These are phyloP conservation scores for Bacillus rossius DNA, from an alignment of 1,140 invertebrate genomes.

Conservation along the genomic window DNA sequence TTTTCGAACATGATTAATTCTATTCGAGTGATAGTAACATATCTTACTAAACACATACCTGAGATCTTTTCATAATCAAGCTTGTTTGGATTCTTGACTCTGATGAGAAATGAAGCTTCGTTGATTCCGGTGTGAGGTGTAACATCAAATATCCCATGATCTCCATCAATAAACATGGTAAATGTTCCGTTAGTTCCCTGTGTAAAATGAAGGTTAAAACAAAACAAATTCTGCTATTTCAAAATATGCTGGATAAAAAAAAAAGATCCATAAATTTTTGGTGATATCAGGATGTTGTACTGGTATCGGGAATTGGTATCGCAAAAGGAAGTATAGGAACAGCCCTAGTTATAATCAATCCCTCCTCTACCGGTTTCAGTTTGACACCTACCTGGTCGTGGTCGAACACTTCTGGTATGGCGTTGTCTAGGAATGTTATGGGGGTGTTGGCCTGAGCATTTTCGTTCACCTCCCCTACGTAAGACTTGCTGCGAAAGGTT, in stretches of 20 bases:
- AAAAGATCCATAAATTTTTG: too few species aligned
- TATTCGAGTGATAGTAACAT: not conserved
- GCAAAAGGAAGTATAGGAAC: not conserved
- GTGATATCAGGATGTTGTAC: too few species aligned
- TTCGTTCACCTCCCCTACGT: constrained; percentile 87
- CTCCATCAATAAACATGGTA: constrained; percentile 70
- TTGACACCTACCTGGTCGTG: constrained; percentile 69
- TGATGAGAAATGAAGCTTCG: constrained; percentile 85
- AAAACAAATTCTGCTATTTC: too few species aligned
- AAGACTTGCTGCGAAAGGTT: constrained; percentile 67
- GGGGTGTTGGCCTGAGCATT: constrained; percentile 89
- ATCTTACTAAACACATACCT: constrained; percentile 33
- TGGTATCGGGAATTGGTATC: too few species aligned
- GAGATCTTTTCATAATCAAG: constrained; percentile 80
- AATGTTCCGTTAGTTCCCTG: constrained; percentile 92
- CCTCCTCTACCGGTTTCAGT: not conserved
- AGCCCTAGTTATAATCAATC: not conserved
- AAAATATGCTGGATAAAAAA: too few species aligned
- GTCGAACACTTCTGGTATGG: constrained; percentile 83
- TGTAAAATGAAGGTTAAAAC: constrained; percentile 24
- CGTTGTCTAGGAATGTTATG: constrained; percentile 74
- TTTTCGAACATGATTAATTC: not conserved
- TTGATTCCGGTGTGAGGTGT: constrained; percentile 85
- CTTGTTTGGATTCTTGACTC: constrained; percentile 75
- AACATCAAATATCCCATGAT: constrained; percentile 81